These are phyloP conservation scores for Colaptes auratus DNA, from an alignment of 2,113 vertebrate genomes.

Conservation along the genomic window DNA sequence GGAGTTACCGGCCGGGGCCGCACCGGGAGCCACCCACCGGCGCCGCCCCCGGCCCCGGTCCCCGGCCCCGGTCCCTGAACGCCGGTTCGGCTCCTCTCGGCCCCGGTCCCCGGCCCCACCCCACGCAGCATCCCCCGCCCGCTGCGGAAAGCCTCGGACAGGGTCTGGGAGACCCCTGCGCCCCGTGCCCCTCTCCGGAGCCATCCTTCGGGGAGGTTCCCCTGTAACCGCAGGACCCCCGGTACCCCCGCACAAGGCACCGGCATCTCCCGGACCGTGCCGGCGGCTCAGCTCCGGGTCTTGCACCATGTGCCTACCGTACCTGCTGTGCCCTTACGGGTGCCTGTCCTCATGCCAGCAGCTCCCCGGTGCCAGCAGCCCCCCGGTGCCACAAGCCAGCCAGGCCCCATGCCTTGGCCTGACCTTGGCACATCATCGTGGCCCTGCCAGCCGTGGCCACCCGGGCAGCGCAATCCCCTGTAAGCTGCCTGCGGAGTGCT, in stretches of 20 bases:
- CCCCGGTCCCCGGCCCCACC: background rate
- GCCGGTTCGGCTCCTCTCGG: background rate
- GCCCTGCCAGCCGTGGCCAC: background rate
- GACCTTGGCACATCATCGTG: background rate
- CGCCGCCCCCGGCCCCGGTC: background rate
- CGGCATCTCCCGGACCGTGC: background rate
- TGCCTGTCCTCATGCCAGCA: background rate
- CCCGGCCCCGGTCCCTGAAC: too few species aligned
- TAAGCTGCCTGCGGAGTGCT: background rate
- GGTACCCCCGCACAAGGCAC: too few species aligned
- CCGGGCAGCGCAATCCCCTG: background rate
- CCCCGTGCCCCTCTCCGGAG: background rate
- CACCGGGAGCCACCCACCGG: background rate
- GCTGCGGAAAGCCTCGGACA: background rate
- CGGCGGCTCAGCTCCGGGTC: background rate
- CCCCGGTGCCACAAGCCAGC: too few species aligned
- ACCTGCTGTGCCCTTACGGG: background rate
- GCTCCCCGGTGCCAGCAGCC: background rate
- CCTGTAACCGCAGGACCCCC: background rate
- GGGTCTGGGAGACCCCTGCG: background rate
- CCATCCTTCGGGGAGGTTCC: too few species aligned
- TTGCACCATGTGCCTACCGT: fast-evolving
- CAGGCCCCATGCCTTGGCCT: background rate
- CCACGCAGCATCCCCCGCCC: background rate
- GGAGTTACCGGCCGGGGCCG: constrained; percentile 20